Evolutionary conservation across 2,888 invertebrate genomes (phyloP).

Genomic region (Hirtodrosophila duncani): DNA sequence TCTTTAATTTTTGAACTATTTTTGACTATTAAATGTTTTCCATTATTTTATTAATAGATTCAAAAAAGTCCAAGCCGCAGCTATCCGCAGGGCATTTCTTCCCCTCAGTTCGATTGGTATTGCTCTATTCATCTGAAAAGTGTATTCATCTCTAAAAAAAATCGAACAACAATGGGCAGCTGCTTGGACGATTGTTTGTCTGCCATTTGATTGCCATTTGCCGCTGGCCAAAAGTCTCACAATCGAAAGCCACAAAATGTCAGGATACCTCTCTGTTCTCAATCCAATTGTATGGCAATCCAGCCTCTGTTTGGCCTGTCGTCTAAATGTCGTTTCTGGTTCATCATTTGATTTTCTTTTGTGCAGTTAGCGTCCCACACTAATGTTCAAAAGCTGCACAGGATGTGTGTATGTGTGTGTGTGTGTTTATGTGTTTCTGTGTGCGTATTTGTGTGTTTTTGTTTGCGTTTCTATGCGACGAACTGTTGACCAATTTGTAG

Average conservation of each 20-base stretch:
- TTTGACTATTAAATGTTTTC: too few species aligned
- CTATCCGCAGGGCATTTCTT: too few species aligned
- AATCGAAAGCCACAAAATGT: constrained; percentile 59
- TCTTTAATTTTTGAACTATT: too few species aligned
- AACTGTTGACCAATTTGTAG: constrained; percentile 70
- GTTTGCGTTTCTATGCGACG: constrained; percentile 48
- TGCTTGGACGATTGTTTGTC: too few species aligned
- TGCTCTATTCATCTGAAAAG: too few species aligned
- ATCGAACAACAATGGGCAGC: too few species aligned
- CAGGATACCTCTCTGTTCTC: constrained; percentile 49
- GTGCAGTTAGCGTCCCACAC: constrained; percentile 44
- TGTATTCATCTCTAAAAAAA: too few species aligned
- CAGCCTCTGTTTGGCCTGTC: constrained; percentile 12
- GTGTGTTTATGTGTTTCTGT: constrained; percentile 14
- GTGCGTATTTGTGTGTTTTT: constrained; percentile 31
- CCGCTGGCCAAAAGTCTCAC: constrained; percentile 27
- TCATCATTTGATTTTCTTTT: constrained; percentile 60
- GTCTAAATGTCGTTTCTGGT: neutral
- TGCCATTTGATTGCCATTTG: constrained; percentile 11
- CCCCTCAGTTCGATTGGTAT: too few species aligned
- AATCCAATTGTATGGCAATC: constrained; percentile 20
- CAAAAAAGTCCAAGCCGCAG: too few species aligned
- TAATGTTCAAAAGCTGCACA: constrained; percentile 57
- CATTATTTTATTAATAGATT: too few species aligned
- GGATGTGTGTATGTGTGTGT: constrained; percentile 20